phyloP scores from a whole-genome alignment of 1,140 invertebrate genomes.

The Zaprionus nigranus region DNA sequence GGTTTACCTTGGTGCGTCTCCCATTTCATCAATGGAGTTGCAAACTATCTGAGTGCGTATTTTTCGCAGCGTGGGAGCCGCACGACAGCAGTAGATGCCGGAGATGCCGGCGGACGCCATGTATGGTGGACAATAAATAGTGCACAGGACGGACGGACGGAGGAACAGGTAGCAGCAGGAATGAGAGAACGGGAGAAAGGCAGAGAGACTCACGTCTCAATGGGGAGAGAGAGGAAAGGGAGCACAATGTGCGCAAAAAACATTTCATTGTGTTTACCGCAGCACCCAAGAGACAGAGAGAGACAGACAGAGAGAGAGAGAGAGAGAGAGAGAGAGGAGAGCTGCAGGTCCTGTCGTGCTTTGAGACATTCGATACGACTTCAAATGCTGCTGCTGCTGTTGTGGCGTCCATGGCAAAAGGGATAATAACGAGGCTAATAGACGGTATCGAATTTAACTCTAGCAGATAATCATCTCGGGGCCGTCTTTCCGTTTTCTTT shows the following conservation, averaged over 20 bases:
- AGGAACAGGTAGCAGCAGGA: not conserved
- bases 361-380: slow-evolving; percentile 79
- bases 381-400: slow-evolving; percentile 60
- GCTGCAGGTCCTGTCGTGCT: slow-evolving; percentile 51
- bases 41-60: slow-evolving; percentile 6
- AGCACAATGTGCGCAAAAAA: slow-evolving; percentile 14
- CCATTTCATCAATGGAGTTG: slow-evolving; percentile 68
- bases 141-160: slow-evolving; percentile 13
- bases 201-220: too few relatives aligned
- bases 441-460: slow-evolving; percentile 84
- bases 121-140: slow-evolving; percentile 30
- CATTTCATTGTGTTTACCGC: slow-evolving; percentile 46
- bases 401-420: slow-evolving; percentile 35
- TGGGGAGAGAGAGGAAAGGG: slow-evolving; percentile 16
- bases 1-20: slow-evolving; percentile 39
- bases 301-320: not conserved
- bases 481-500: slow-evolving; percentile 15
- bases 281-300: slow-evolving; percentile 52
- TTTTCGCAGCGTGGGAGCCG: slow-evolving; percentile 66
- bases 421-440: slow-evolving; percentile 84
- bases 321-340: not conserved
- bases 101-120: not conserved
- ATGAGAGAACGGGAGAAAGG: not conserved
- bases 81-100: not conserved
- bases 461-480: slow-evolving; percentile 81